Evolutionary conservation across 2,888 invertebrate genomes (phyloP), one percentile per base, ranked within the genome.

Genomic region (Sepiola atlantica): DNA sequence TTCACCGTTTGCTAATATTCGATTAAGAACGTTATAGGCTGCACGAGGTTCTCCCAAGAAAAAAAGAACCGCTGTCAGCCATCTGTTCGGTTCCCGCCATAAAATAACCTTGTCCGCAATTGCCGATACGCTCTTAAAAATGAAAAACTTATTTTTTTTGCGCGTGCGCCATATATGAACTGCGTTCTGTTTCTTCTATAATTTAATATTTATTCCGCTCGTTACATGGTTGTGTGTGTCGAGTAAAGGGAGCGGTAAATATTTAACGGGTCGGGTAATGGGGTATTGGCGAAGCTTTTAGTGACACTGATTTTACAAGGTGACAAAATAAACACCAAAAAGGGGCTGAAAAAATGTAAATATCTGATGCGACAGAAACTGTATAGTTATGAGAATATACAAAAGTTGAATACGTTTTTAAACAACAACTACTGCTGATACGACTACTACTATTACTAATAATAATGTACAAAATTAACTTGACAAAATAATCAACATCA

Each of bases 21-120:
- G 77, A 77, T 77, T 77, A 77, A 77, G n/a, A 77, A 77, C 77
- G n/a, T 16, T n/a, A 77, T 77, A 77, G 77, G n/a, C 77, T 77
- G n/a, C 32, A 32, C n/a, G 77, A 77, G 77, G 45, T 77, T 77
- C n/a, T 16, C 21, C 32, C 77, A 77, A 77, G 77, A 77, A 77
- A 77, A 77, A 77, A 32, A 77, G 32, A 77, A 32, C 32, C 18
- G 32, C 77, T 77, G n/a, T 16, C 77, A 32, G 21, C n/a, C 77
- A 77, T 77, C 77, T 77, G 77, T 77, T 77, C 77, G 18, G 32
- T 77, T 77, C 77, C 10, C 77, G 77, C n/a, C 77, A 77, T 77
- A 77, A 77, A 77, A 77, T 77, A 77, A 77, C n/a, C n/a, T 14
- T 45, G 32, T n/a, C n/a, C n/a, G n/a, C 77, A n/a, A 77, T 16